These are phyloP conservation scores for Malaclemys terrapin DNA, from an alignment of 2,113 vertebrate genomes.

Conservation along the genomic window DNA sequence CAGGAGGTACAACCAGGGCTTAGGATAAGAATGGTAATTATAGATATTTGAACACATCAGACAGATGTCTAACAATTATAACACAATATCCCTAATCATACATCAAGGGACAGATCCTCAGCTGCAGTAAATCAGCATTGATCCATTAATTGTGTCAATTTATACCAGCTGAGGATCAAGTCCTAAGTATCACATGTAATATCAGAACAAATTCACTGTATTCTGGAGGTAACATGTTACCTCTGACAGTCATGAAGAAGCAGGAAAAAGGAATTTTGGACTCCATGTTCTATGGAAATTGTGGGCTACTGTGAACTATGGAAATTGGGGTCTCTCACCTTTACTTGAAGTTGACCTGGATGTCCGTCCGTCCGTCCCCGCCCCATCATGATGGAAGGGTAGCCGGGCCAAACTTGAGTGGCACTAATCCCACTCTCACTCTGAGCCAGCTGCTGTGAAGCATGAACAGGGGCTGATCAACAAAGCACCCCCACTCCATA, in stretches of 20 bases:
- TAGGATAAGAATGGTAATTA: background rate
- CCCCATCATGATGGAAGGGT: too few relatives aligned
- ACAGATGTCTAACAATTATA: background rate
- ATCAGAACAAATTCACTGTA: background rate
- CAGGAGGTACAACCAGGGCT: background rate
- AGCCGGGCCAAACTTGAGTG: too few relatives aligned
- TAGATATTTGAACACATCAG: background rate
- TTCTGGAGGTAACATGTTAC: background rate
- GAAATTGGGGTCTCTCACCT: too few relatives aligned
- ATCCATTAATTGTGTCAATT: background rate
- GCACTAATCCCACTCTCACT: too few relatives aligned
- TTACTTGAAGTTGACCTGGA: too few relatives aligned
- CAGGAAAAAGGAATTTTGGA: background rate
- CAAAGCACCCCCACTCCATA: too few relatives aligned
- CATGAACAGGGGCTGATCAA: too few relatives aligned
- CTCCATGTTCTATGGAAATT: too few relatives aligned
- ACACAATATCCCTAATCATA: background rate
- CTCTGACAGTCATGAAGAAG: background rate
- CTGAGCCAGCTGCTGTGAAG: too few relatives aligned
- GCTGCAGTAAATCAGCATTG: background rate
- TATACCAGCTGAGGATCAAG: background rate
- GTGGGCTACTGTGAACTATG: too few relatives aligned
- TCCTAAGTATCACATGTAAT: background rate
- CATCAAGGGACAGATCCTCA: background rate
- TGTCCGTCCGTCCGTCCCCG: too few relatives aligned